Evolutionary conservation across 2,888 invertebrate species (phyloP), one percentile per base, ranked within the genome.

Genomic region (Limnephilus auricula): DNA sequence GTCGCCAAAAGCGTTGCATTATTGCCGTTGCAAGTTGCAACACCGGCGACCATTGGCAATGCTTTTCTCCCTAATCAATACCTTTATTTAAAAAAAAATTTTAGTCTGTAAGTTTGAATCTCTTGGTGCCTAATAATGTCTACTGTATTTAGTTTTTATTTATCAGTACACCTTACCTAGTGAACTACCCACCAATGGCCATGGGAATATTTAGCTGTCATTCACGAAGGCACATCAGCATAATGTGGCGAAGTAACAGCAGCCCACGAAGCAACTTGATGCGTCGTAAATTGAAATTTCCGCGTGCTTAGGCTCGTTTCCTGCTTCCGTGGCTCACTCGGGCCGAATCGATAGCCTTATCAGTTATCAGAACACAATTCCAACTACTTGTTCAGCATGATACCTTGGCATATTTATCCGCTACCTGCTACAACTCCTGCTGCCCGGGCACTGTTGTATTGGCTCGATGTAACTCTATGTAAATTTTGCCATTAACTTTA

Each of bases 221-320:
- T 15, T 5, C 15, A 31, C 45, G 65, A n/a, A 32, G 31, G n/a
- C 86, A 30, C 45, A 32, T 50, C 18, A 86, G 30, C 86, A 32
- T 86, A 86, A 86, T 31, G 50, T 85, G 85, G 31, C 12, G 15
- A 30, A 85, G 31, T 85, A 85, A 45, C 45, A 34, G 31, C 37
- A 9, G 32, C 34, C 83, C 37, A 65, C 65, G 30, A n/a, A 50
- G 45, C 31, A 31, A 78, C 65, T 78, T 79, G 87, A 88, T 88
- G 87, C 87, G 34, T 88, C 78, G 78, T 40, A 88, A 65, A 78
- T 34, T 79, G 87, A 78, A 65, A 87, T 65, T 85, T 30, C 37
- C 85, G 18, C 37, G 40, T 65, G 65, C 65, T 65, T n/a, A 25
- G 85, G 13, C n/a, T 15, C 84, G 25, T 30, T 40, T 40, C 40